Evolutionary conservation across 2,113 vertebrate genomes (phyloP), one percentile per base, ranked within the genome.

Genomic region (Cygnus buccinator): DNA sequence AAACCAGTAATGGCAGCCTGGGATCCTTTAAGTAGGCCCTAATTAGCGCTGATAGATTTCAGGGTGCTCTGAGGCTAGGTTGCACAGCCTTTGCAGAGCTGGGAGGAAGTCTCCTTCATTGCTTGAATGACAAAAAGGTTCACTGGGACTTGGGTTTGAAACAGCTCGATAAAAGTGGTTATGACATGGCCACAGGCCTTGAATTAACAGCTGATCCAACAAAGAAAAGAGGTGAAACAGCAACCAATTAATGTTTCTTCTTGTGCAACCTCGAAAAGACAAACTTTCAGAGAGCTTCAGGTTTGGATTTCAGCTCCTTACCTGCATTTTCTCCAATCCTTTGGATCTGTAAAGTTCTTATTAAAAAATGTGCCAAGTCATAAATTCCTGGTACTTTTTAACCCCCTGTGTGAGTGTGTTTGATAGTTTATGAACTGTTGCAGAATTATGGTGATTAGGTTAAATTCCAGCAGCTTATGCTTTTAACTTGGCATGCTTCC

Each of bases 1-100:
- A 87, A 94, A 91, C 91, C 83, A 89, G 87, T 39, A 55, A 80
- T 1, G 2, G 81, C 91, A 94, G 92, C 92, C 74, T 79, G 90
- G 87, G 93, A 96, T 87, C 74, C 84, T 94, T 96, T 96, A 95
- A 94, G 76, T 28, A 91, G 93, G 89, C 37, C 74, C 67, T 97
- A 97, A 97, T 97, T 97, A 95, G 81, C 39, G 2, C 77, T 93
- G 97, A 97, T 96, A 71, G 87, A 93, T 97, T 97, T 94, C 94
- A 92, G 93, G 96, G 95, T 93, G 90, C 93, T 96, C 78, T 19
- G 82, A 90, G 87, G 84, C 63, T 72, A 41, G 33, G 77, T 28
- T 79, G 93, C 93, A 65, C 95, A 92, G 89, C 67, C 65, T 94
- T 75, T 74, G 82, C 84, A 73, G 93, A 80, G 74, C 91, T 87